Evolutionary conservation across 2,113 vertebrate species (phyloP).

Genomic region (Pungitius pungitius): DNA sequence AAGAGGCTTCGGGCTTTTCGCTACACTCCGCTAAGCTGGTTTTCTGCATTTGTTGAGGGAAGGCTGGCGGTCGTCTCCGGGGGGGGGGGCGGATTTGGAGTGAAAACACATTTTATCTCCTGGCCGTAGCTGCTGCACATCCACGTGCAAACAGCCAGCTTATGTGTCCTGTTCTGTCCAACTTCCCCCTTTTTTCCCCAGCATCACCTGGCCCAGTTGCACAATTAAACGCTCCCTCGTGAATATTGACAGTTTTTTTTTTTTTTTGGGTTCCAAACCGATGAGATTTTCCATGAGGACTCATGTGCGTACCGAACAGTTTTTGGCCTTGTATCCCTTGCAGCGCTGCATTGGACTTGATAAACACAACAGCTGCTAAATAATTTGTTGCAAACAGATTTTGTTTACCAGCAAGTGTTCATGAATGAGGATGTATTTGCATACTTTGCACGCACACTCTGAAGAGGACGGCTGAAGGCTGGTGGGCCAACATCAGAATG

Average conservation of each 20-base stretch:
- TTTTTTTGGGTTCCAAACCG: conserved; percentile 42
- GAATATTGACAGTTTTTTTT: conserved; percentile 29
- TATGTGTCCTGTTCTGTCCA: conserved; percentile 57
- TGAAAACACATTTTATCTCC: conserved; percentile 60
- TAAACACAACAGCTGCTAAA: conserved; percentile 67
- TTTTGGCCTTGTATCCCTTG: conserved; percentile 31
- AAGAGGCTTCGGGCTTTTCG: conserved; percentile 45
- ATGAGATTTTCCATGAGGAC: conserved; percentile 52
- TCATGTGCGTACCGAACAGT: conserved; percentile 45
- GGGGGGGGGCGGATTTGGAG: conserved; percentile 59
- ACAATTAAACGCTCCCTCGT: conserved; percentile 48
- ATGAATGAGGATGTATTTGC: conserved; percentile 48
- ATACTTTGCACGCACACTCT: conserved; percentile 40
- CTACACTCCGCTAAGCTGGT: conserved; percentile 61
- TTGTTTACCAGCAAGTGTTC: conserved; percentile 60
- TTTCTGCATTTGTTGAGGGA: conserved; percentile 59
- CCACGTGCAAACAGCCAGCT: conserved; percentile 73
- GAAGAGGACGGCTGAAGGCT: conserved; percentile 11
- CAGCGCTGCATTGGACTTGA: conserved; percentile 37
- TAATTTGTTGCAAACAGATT: conserved; percentile 64
- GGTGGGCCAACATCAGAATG: conserved; percentile 23
- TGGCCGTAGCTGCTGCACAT: conserved; percentile 68
- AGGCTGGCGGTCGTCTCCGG: conserved; percentile 56
- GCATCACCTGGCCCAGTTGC: conserved; percentile 41
- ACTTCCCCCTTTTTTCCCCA: conserved; percentile 57